Evolutionary conservation across 1,140 invertebrate genomes (phyloP), one percentile per base, ranked within the genome.

Genomic region (Lerema accius): DNA sequence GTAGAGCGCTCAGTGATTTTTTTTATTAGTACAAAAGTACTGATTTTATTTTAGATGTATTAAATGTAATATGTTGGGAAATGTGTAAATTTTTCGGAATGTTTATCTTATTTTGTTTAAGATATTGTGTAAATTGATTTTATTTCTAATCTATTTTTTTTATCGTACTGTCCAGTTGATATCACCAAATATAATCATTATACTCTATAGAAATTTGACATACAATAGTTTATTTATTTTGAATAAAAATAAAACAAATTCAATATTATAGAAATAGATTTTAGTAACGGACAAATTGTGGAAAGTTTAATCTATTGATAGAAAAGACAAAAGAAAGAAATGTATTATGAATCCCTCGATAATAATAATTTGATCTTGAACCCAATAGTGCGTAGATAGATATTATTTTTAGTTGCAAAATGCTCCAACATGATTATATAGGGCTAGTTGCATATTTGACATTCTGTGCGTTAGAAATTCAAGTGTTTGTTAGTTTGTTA

Each of bases 1-100:
- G 51, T 55, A 55, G 39, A 15, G 9, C 28, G 48, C 48, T 35
- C 51, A 55, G 51, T 55, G 39, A 43, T 53, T 40, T 51, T 14
- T 43, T 43, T 55, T 53, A 5, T 19, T 42, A 42, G 19, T 55
- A 42, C 50, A 53, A 53, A 40, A 39, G 35, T 51, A 51, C 32
- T 42, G 14, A 13, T 15, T 7, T 15, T 42, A 42, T 28, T 15
- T 23, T 17, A 53, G 7, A 55, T 43, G n/a, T n/a, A 26, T 23
- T 17, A 53, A 3, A 55, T 43, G n/a, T n/a, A 26, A 55, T 42
- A 26, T 55, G 11, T 55, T 49, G 46, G 46, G 46, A 14, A n/a
- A 32, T 9, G 28, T 32, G 28, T 32, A 32, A 7, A 32, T 32
- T 32, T 23, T 32, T 32, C 28, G 28, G 9, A 32, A 7, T 4